Evolutionary conservation across 2,797 vertebrate species (phyloP).

Genomic region (Artibeus jamaicensis): DNA sequence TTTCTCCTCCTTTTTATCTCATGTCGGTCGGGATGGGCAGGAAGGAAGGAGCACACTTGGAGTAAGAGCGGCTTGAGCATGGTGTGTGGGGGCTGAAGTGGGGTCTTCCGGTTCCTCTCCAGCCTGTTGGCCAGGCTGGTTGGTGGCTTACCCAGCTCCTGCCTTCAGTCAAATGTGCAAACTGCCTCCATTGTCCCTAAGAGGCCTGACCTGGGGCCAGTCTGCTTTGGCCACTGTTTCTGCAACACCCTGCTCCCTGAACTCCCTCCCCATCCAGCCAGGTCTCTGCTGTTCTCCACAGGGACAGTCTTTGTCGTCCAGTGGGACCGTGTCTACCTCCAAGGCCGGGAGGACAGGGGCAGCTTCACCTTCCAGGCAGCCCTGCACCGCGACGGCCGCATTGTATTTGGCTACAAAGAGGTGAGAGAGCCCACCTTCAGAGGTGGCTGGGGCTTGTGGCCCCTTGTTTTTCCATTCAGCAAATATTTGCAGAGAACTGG

Average conservation of each 20-base stretch:
- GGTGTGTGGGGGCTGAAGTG: background rate
- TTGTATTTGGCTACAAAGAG: constrained; percentile 93
- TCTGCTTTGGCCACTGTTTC: rapidly evolving
- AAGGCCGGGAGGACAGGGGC: constrained; percentile 90
- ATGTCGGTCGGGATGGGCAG: background rate
- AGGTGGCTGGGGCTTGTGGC: background rate
- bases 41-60: background rate
- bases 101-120: background rate
- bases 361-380: constrained; percentile 94
- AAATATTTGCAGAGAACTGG: background rate
- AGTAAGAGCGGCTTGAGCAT: background rate
- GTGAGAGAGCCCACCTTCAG: constrained; percentile 78
- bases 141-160: background rate
- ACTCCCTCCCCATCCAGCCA: rapidly evolving
- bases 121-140: background rate
- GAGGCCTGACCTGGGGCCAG: too few relatives aligned
- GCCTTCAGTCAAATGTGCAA: background rate
- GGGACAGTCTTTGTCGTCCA: constrained; percentile 93
- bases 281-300: constrained; percentile 21
- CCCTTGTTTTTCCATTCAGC: background rate
- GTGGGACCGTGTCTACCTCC: constrained; percentile 94
- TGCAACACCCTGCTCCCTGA: background rate
- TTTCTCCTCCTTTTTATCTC: background rate
- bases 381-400: constrained; percentile 90
- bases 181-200: background rate